Evolutionary conservation across 2,113 vertebrate species (phyloP).

Genomic region (Kryptolebias marmoratus): DNA sequence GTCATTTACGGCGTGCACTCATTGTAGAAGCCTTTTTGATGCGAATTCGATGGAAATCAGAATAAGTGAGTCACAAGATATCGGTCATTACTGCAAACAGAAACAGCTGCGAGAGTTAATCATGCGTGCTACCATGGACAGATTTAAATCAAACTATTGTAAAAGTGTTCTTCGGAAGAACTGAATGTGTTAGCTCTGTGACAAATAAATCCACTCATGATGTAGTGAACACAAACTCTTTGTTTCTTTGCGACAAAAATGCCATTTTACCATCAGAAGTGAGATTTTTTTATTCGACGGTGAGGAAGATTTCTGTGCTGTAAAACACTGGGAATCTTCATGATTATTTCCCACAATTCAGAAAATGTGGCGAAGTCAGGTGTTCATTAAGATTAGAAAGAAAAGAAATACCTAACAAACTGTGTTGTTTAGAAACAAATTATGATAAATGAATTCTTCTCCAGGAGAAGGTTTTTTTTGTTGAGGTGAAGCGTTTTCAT

Average conservation of each 20-base stretch:
- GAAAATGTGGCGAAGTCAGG: conserved; percentile 19
- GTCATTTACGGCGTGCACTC: conserved; percentile 12
- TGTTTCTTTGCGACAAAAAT: conserved; percentile 36
- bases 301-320: conserved; percentile 3
- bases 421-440: not conserved
- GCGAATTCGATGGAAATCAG: conserved; percentile 16
- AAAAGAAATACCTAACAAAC: not conserved
- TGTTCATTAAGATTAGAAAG: not conserved
- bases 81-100: conserved; percentile 27
- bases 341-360: conserved; percentile 14
- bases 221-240: conserved; percentile 35
- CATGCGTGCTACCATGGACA: conserved; percentile 28
- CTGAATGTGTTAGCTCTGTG: conserved; percentile 31
- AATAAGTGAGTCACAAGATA: conserved; percentile 37
- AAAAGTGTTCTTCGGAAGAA: conserved; percentile 26
- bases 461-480: conserved; percentile 84
- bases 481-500: not conserved
- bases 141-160: conserved; percentile 26
- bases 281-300: conserved; percentile 13
- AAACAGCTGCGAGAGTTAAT: conserved; percentile 35
- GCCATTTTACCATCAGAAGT: conserved; percentile 30
- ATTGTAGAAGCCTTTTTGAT: conserved; percentile 34
- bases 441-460: conserved; percentile 81
- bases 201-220: conserved; percentile 43
- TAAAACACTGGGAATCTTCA: conserved; percentile 5